phyloP scores from a whole-genome alignment of 92 coral and sea anemone species.

The Bergia sp. region DNA sequence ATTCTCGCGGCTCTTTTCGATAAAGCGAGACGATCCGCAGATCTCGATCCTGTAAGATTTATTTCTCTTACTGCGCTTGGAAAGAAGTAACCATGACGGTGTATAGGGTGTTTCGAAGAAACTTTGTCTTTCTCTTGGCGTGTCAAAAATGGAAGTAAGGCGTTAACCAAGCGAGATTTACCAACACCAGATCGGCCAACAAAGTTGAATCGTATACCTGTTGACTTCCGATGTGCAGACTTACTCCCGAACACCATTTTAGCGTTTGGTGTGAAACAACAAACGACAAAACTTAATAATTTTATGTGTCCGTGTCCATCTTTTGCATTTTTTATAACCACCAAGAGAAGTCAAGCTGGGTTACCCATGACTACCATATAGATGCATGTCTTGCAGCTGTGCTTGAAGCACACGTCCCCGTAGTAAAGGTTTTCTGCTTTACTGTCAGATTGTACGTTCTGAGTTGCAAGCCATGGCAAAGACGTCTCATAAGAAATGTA shows the following conservation, averaged over 20 bases:
- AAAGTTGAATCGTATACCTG: background rate
- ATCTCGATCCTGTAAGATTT: background rate
- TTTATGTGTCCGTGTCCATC: no score
- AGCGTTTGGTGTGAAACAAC: background rate
- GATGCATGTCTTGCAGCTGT: no score
- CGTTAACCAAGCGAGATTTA: background rate
- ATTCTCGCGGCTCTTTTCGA: background rate
- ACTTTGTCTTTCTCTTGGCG: background rate
- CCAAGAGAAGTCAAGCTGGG: no score
- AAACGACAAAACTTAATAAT: no score
- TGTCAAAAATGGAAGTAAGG: background rate
- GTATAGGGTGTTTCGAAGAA: background rate
- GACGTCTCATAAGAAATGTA: background rate
- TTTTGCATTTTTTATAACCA: no score
- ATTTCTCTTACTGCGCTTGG: background rate
- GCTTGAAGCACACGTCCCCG: no score
- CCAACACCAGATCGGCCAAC: slow-evolving; percentile 7
- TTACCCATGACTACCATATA: no score
- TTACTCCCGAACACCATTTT: background rate
- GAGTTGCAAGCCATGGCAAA: background rate
- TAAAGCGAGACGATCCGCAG: background rate
- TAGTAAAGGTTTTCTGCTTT: background rate
- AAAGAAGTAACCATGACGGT: no score
- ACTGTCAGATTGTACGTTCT: background rate
- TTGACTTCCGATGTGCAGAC: background rate